phyloP scores from a whole-genome alignment of 2,888 invertebrate genomes.

The Campopleginae sp. region DNA sequence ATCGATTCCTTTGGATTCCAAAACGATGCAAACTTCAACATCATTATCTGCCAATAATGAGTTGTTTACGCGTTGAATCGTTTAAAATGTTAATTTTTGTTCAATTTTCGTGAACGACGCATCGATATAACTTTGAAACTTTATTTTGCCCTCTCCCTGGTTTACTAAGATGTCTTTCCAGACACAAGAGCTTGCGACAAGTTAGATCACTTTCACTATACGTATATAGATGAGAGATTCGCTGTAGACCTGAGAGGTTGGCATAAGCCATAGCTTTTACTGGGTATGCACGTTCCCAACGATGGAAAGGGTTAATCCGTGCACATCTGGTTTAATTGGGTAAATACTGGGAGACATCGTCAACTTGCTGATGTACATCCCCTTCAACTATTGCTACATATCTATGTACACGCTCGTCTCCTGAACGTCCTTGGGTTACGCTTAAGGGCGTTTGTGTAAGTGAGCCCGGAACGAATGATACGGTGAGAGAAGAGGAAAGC shows the following conservation, averaged over 20 bases:
- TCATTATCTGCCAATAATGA: neutral
- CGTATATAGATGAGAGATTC: neutral
- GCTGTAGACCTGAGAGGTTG: conserved; percentile 18
- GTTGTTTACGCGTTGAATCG: neutral
- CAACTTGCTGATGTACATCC: conserved; percentile 41
- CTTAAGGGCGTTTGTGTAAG: conserved; percentile 45
- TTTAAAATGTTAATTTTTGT: neutral
- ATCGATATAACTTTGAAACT: neutral
- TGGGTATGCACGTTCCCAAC: conserved; percentile 26
- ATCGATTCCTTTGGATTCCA: too few species aligned
- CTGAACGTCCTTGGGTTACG: conserved; percentile 38
- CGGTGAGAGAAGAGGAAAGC: neutral
- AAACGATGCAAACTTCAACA: too few species aligned
- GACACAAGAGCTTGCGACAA: neutral
- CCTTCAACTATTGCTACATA: conserved; percentile 3
- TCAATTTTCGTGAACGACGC: neutral
- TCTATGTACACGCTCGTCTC: conserved; percentile 4
- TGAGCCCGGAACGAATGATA: conserved; percentile 26
- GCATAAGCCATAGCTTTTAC: conserved; percentile 38
- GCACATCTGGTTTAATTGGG: conserved; percentile 61
- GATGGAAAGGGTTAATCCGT: conserved; percentile 46
- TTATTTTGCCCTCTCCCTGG: neutral
- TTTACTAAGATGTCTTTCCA: neutral
- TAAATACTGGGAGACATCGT: conserved; percentile 64
- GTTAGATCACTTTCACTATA: conserved; percentile 15